phyloP scores from a whole-genome alignment of 2,113 vertebrate genomes.

The Ceyx melanurus region DNA sequence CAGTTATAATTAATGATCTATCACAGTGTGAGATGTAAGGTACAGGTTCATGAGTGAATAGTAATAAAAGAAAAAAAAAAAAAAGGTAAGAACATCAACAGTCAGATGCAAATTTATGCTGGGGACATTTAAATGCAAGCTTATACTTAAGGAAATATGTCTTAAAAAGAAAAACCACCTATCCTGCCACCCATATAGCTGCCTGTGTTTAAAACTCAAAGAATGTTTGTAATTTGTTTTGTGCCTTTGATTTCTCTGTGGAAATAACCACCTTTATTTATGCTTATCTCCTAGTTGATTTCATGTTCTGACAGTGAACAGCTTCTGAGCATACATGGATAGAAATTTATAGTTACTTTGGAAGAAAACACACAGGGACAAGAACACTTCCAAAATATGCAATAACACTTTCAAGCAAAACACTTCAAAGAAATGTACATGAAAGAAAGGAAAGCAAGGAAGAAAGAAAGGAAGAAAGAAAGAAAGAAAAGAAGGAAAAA shows the following conservation, averaged over 20 bases:
- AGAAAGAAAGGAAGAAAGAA: neutral
- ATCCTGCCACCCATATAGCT: constrained; percentile 49
- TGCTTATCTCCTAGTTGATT: constrained; percentile 40
- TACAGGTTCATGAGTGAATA: neutral
- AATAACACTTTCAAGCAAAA: constrained; percentile 37
- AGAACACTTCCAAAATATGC: constrained; percentile 46
- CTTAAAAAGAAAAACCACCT: constrained; percentile 7
- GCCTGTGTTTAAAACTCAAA: constrained; percentile 40
- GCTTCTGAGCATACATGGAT: constrained; percentile 44
- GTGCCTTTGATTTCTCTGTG: constrained; percentile 51
- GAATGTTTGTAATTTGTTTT: constrained; percentile 51
- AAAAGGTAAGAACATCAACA: neutral
- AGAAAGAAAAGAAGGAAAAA: neutral
- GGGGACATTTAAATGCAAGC: constrained; percentile 15
- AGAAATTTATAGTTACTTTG: constrained; percentile 51
- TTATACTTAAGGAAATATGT: neutral
- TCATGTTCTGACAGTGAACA: constrained; percentile 57
- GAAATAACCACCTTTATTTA: constrained; percentile 51
- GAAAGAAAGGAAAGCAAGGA: neutral
- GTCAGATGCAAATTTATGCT: neutral
- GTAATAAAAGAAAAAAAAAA: neutral
- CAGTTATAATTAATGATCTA: neutral
- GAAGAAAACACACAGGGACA: constrained; percentile 46
- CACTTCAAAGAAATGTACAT: constrained; percentile 54
- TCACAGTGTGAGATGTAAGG: neutral